Evolutionary conservation across 2,888 invertebrate genomes (phyloP).

Genomic region (Acrobasis repandana): DNA sequence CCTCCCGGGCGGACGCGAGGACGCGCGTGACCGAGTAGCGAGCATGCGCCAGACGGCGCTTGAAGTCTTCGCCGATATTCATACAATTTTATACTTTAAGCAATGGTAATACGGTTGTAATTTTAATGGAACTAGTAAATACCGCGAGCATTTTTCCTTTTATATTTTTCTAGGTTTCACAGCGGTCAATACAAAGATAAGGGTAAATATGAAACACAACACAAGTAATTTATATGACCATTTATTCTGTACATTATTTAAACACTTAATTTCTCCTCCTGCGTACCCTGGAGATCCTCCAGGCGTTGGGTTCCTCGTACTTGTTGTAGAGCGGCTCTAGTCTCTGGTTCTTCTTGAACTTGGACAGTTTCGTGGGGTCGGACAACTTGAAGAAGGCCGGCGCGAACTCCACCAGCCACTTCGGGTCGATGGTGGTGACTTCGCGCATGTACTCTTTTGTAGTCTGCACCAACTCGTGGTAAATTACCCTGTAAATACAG

Average conservation of each 20-base stretch:
- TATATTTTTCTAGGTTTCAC: too few relatives aligned
- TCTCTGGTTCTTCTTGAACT: conserved; percentile 99
- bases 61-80: too few relatives aligned
- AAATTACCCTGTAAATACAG: conserved; percentile 91
- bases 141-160: too few relatives aligned
- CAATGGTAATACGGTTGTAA: too few relatives aligned
- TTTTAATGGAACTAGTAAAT: too few relatives aligned
- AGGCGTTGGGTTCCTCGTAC: conserved; percentile 99
- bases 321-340: conserved; percentile 99
- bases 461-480: conserved; percentile 98
- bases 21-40: too few relatives aligned
- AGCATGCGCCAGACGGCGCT: too few relatives aligned
- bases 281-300: conserved; percentile 97
- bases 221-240: not conserved
- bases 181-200: too few relatives aligned
- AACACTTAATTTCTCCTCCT: conserved; percentile 89
- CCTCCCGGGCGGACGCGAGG: too few relatives aligned
- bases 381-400: conserved; percentile 99
- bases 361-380: conserved; percentile 98
- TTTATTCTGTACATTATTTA: not conserved
- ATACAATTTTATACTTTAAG: too few relatives aligned
- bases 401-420: conserved; percentile 99
- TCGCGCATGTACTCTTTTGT: conserved; percentile 99
- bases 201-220: not conserved
- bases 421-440: conserved; percentile 97